Evolutionary conservation across 53 echinoderm and acorn worm species (phyloP), one percentile per base, ranked within the genome.

Genomic region (Astropecten irregularis): DNA sequence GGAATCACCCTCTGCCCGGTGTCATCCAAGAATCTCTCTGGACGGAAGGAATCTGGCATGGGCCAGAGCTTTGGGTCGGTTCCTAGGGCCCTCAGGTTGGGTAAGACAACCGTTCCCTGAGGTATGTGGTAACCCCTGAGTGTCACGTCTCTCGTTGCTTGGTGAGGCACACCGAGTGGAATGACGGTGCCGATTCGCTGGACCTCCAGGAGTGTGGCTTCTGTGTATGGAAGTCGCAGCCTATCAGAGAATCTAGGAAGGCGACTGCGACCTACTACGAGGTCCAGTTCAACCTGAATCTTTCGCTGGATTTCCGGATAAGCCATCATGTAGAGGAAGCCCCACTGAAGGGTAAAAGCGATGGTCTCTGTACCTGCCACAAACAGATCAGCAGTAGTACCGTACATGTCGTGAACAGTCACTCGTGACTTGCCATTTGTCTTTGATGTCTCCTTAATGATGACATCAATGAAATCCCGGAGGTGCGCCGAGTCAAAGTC

Each of bases 131-230:
- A 67, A 9, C 65, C 77, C 33, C 77, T 52, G 21, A 86, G 50
- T 22, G 65, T 77, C 13, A 86, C 38, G 37, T 66, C 54, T 15
- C 28, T 33, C 1, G 66, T 49, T 3, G 86, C 86, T 25, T 65
- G 40, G 38, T 86, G 86, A 3, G 86, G 86, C 14, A 71, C 77
- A 38, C 86, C 86, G 13, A 86, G 54, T 39, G 86, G 86, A 38
- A 76, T 77, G 35, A 86, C 63, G 49, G 22, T 52, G 2, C 86
- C 76, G 26, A 86, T 77, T 11, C 86, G 47, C n/a, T 71, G 46
- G 4, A 77, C 63, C 53, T 86, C 86, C 21, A 47, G 42, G 61
- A 86, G 63, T 1, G 86, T 30, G 16, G 87, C 79, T 23, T 53
- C 67, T 0, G 79, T 30, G 68, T 67, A 87, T 14, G 77, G 77